Percentiles rank a stretch among this genome's conserved stretches.
Evolutionary conservation across 2,113 vertebrate genomes (phyloP).

Genomic region (Bostrychus sinensis): DNA sequence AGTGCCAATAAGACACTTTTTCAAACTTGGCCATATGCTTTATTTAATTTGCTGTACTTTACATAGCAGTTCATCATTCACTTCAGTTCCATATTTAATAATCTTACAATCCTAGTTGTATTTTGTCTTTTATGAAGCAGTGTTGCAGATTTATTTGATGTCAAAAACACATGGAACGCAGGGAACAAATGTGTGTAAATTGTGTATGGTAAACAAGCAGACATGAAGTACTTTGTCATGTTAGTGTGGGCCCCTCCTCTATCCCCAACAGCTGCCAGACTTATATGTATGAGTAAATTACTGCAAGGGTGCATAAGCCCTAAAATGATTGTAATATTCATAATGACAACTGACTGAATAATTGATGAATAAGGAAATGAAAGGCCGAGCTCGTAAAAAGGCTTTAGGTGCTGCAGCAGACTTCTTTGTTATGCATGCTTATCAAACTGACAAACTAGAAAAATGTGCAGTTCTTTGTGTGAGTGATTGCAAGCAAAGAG

Average conservation of each 20-base stretch:
- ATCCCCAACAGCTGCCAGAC: constrained; percentile 1
- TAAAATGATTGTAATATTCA: constrained; percentile 38
- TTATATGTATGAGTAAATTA: too few relatives aligned
- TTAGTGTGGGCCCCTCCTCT: not conserved
- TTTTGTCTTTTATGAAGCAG: not conserved
- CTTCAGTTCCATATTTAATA: not conserved
- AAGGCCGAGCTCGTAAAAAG: constrained; percentile 14
- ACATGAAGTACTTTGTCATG: constrained; percentile 3
- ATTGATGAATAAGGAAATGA: constrained; percentile 62
- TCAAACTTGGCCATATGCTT: not conserved
- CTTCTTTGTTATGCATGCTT: constrained; percentile 34
- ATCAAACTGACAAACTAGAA: constrained; percentile 62
- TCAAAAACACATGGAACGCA: not conserved
- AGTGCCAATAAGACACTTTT: not conserved
- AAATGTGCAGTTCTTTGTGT: constrained; percentile 27
- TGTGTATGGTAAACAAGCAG: not conserved
- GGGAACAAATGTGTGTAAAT: constrained; percentile 1
- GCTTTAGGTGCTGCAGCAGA: constrained; percentile 6
- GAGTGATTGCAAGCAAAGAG: constrained; percentile 11
- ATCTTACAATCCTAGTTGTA: not conserved
- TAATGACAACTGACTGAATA: constrained; percentile 57
- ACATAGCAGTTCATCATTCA: not conserved
- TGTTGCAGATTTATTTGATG: not conserved
- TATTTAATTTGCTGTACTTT: not conserved
- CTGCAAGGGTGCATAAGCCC: not conserved